Conservation (phyloP, 1,140 invertebrate species). For the Tetranychus cinnabarinus region DNA sequence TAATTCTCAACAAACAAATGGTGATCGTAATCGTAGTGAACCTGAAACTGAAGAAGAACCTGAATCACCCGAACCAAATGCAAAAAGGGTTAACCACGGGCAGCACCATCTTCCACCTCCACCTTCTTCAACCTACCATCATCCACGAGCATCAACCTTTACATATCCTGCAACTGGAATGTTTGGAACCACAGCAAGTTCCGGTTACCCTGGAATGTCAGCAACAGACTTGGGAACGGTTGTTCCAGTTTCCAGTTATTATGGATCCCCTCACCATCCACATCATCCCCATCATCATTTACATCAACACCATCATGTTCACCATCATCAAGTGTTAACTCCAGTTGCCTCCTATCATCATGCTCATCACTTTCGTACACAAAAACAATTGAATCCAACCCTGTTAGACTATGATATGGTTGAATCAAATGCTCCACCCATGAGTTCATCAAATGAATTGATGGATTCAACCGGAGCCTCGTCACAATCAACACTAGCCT, state of each 20-base stretch:
- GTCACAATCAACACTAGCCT: not conserved
- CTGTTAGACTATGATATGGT: not conserved
- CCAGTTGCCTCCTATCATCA: constrained; percentile 1
- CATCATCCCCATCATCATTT: constrained; percentile 6
- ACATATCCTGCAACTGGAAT: constrained; percentile 2
- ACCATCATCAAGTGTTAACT: not conserved
- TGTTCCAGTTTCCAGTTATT: constrained; percentile 1
- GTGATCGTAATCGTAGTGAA: not conserved
- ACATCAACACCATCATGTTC: constrained; percentile 6
- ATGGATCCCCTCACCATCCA: constrained; percentile 7
- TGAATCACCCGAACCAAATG: not conserved
- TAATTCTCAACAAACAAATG: not conserved
- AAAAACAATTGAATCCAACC: not conserved
- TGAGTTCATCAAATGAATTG: too few relatives aligned
- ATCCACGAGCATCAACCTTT: constrained; percentile 1
- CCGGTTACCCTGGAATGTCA: not conserved
- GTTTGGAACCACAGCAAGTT: constrained; percentile 1
- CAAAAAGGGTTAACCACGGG: not conserved
- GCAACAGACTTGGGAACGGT: constrained; percentile 5
- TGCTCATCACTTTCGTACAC: not conserved
- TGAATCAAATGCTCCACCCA: not conserved
- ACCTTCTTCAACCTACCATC: not conserved
- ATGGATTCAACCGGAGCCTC: too few relatives aligned
- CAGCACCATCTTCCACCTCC: constrained; percentile 1
- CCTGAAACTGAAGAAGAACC: not conserved